Evolutionary conservation across 2,797 vertebrate species (phyloP), one percentile per base, ranked within the genome.

Genomic region (Sebastes wilsoni): DNA sequence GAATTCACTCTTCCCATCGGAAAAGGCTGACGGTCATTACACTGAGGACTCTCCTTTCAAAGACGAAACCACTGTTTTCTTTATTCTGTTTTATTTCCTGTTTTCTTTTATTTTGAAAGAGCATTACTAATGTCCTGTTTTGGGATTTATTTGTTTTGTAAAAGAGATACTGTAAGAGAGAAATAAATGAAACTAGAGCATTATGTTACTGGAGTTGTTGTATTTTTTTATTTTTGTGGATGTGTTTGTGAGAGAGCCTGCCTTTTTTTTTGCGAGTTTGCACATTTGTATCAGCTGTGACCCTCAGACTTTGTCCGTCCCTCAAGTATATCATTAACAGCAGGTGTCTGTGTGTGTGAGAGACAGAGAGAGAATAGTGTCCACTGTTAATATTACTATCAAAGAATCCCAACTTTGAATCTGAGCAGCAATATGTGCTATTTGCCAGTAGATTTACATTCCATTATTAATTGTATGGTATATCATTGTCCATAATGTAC

Each of bases 181-280:
- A 94, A 95, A 93, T 93, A 96, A 95, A 95, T 88, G 60, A 90
- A 92, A 92, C 81, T 93, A 93, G 84, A 90, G 85, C 87, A 91
- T 91, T 84, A 89, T 32, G 42, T 54, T 55, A 13, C 72, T 66
- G 6, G 7, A 38, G 12, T 28, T 38, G 22, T 62, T 20, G 7
- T 71, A 5, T 36, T 18, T 16, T 14, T 20, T 60, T 16, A 9
- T 32, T 1, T 52, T 38, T 14, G 12, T 68, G 27, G 20, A 11
- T 66, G 59, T 78, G 49, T 75, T 64, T 61, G 16, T 66, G 25
- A n/a, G 38, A 23, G 7, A 64, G 14, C 28, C n/a, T 52, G 5
- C 32, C 6, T 56, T 23, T 8, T 46, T 46, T 66, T 23, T 46
- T 77, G 34, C 16, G 23, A 68, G 66, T 27, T 1, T 79, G 52